Conservation (phyloP, 2,888 invertebrate genomes). For the Spisula subtruncata region DNA sequence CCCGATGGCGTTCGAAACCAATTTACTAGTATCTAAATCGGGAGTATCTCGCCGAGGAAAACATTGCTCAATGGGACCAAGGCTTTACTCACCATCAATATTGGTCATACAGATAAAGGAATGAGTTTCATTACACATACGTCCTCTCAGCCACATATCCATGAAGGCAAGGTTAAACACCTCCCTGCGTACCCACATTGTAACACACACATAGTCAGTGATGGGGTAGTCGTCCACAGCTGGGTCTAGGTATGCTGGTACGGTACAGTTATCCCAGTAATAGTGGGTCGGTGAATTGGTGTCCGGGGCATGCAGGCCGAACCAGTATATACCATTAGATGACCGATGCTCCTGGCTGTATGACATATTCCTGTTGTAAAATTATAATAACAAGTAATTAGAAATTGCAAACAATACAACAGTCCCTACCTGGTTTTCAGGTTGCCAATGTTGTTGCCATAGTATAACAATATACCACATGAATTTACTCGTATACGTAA, state of each 20-base stretch:
- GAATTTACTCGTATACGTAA: too few relatives aligned
- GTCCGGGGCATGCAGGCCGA: slow-evolving; percentile 46
- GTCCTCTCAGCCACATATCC: slow-evolving; percentile 31
- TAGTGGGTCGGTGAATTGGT: not conserved
- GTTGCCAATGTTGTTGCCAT: too few relatives aligned
- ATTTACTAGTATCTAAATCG: too few relatives aligned
- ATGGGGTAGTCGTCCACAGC: not conserved
- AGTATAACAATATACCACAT: too few relatives aligned
- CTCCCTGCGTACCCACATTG: not conserved
- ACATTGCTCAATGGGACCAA: too few relatives aligned
- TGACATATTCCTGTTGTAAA: not conserved
- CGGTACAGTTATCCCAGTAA: slow-evolving; percentile 47
- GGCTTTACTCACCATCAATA: not conserved
- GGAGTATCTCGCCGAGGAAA: too few relatives aligned
- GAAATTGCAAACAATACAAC: too few relatives aligned
- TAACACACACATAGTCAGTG: slow-evolving; percentile 30
- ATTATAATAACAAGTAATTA: too few relatives aligned
- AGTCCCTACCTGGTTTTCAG: too few relatives aligned
- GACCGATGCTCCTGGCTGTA: not conserved
- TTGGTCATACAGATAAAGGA: slow-evolving; percentile 41
- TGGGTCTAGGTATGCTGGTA: not conserved
- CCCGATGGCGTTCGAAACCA: too few relatives aligned
- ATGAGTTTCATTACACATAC: slow-evolving; percentile 44
- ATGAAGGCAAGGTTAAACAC: not conserved
- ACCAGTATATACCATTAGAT: slow-evolving; percentile 34